These are phyloP conservation scores for Malurus melanocephalus DNA, from an alignment of 2,113 vertebrate species.

Conservation along the genomic window DNA sequence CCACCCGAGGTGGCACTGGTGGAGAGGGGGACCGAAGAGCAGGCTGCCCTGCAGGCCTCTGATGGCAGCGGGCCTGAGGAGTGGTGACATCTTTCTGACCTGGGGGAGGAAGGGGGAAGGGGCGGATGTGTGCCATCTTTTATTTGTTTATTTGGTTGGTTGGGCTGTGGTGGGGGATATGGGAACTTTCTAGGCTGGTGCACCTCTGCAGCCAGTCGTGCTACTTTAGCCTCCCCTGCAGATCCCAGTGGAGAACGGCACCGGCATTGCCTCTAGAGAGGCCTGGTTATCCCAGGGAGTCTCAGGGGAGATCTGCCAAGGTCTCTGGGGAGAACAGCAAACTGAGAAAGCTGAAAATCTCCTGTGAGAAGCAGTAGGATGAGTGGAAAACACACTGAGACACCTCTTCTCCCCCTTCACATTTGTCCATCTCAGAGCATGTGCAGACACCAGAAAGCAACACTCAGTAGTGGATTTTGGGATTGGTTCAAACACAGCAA, in stretches of 20 bases:
- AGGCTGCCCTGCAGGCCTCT: neutral
- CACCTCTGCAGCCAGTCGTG: neutral
- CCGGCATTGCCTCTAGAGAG: neutral
- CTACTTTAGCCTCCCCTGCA: conserved; percentile 68
- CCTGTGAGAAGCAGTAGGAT: neutral
- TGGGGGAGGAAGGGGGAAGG: neutral
- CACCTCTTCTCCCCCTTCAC: neutral
- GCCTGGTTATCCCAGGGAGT: neutral
- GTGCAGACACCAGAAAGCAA: neutral
- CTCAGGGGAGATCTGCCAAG: neutral
- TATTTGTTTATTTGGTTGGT: neutral
- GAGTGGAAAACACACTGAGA: neutral
- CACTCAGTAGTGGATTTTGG: neutral
- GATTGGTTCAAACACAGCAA: conserved; percentile 11
- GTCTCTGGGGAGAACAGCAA: neutral
- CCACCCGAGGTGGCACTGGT: neutral
- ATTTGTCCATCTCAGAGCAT: neutral
- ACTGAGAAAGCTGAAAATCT: neutral
- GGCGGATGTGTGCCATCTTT: rapidly evolving
- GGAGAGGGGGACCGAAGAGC: neutral
- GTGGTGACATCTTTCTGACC: neutral
- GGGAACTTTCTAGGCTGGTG: conserved; percentile 30
- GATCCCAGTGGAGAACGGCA: conserved; percentile 55
- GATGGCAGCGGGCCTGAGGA: neutral
- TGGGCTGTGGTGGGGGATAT: neutral